Evolutionary conservation across 2,797 vertebrate genomes (phyloP).

Genomic region (Lates japonicus): DNA sequence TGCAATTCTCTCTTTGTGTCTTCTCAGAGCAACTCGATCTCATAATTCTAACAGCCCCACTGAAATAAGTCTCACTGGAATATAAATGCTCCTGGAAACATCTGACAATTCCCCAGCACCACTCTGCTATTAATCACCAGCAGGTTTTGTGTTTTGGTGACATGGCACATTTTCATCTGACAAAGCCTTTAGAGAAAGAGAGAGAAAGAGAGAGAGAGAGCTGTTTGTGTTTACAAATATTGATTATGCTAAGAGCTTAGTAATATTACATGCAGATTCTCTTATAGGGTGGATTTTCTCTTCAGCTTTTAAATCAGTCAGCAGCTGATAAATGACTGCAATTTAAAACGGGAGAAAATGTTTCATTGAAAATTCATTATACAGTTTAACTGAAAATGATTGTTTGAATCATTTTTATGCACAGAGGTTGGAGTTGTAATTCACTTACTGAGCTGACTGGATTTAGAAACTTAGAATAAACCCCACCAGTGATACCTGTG

Average conservation of each 20-base stretch:
- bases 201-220: not conserved
- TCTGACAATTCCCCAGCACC: slow-evolving; percentile 13
- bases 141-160: slow-evolving; percentile 34
- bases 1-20: slow-evolving; percentile 10
- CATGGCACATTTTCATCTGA: slow-evolving; percentile 10
- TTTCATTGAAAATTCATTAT: slow-evolving; percentile 16
- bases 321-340: slow-evolving; percentile 18
- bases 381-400: not conserved
- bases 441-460: slow-evolving; percentile 35
- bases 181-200: slow-evolving; percentile 16
- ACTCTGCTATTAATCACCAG: slow-evolving; percentile 16
- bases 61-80: slow-evolving; percentile 40
- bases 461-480: slow-evolving; percentile 6
- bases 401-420: not conserved
- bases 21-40: slow-evolving; percentile 12
- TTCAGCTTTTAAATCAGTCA: slow-evolving; percentile 32
- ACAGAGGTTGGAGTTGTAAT: slow-evolving; percentile 3
- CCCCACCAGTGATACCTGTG: slow-evolving; percentile 31
- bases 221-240: slow-evolving; percentile 33
- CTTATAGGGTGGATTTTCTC: slow-evolving; percentile 20
- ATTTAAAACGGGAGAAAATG: not conserved
- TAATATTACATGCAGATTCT: slow-evolving; percentile 5
- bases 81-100: slow-evolving; percentile 45
- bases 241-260: slow-evolving; percentile 20
- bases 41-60: slow-evolving; percentile 26